phyloP scores from a whole-genome alignment of 35 echinoderm and acorn worm species.

The Holothuria glaberrima region DNA sequence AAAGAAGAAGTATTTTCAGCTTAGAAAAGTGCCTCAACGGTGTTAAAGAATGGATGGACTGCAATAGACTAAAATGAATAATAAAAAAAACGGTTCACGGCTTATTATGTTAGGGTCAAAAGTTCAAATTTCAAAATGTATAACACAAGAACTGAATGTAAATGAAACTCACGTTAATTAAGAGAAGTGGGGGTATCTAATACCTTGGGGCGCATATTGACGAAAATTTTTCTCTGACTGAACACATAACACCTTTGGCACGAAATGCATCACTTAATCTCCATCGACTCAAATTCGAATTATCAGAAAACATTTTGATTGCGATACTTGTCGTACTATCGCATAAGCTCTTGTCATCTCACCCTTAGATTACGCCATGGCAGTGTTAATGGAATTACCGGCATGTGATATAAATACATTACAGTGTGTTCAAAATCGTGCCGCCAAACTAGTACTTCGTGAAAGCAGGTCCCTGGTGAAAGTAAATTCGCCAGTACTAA shows the following conservation, averaged over 20 bases:
- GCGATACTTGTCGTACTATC: conserved; percentile 2
- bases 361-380: not conserved
- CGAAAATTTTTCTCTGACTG: conserved; percentile 1
- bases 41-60: too few relatives aligned
- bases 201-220: not conserved
- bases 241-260: not conserved
- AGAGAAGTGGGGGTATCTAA: not conserved
- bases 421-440: too few relatives aligned
- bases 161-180: too few relatives aligned
- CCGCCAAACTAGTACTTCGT: too few relatives aligned
- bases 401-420: conserved; percentile 3
- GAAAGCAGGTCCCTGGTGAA: too few relatives aligned
- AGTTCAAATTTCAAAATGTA: too few relatives aligned
- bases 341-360: conserved; percentile 16
- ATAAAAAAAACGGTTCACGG: not conserved
- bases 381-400: conserved; percentile 1
- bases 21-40: not conserved
- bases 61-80: conserved; percentile 10
- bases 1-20: not conserved
- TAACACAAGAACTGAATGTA: too few relatives aligned
- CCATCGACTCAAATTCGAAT: conserved; percentile 16
- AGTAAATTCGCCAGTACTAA: too few relatives aligned
- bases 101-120: too few relatives aligned
- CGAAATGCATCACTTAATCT: conserved; percentile 1
- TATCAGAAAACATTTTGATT: conserved; percentile 3